Base-by-base conservation (phyloP, 2,113 vertebrate genomes). In the Macrotus californicus region DNA sequence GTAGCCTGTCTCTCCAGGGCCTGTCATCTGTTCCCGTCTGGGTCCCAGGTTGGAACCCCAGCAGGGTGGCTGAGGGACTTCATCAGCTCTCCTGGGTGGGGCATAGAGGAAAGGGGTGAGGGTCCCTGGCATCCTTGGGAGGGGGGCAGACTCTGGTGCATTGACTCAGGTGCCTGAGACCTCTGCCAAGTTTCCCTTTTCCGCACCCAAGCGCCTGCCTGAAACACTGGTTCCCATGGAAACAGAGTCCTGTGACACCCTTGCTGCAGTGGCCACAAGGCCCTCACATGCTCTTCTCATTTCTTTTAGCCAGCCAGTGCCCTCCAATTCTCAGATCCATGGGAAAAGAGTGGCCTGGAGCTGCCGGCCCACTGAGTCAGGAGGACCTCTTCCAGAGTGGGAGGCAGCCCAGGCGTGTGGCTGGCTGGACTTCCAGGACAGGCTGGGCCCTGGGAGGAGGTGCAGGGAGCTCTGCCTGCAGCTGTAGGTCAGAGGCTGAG, bases 181-280 rank as follows among this genome's bases (percentile, higher is more conserved):
- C 92, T 90, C 56, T 0, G 59, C 94, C 94, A 97, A 97, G 93
- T 96, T 94, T 96, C 93, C 96, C 94, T 95, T 94, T 92, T 92
- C 67, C 76, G 96, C 59, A 91, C 88, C 87, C 66, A 54, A 89
- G 82, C 86, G 75, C 95, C 95, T 87, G 97, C 73, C 66, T 94
- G 88, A 93, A 93, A 93, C 93, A 76, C 54, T 29, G 46, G 97
- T 98, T 96, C 84, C 98, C 97, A 97, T 98, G 92, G 97, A 94
- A 97, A 98, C 97, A 13, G 41, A 95, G 81, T 93, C 88, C 89
- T 46, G 64, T 39, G 92, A 56, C 56, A 6, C 88, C 79, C 87
- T 85, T 80, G 84, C 84, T 21, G 26, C 39, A 41, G 29, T 21
- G 5, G 14, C 43, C 95, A 69, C 19, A 4, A 36, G 69, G 79